Percentiles rank a stretch among this genome's conserved stretches.
These are phyloP conservation scores for Macrobrachium rosenbergii DNA, from an alignment of 1,140 invertebrate species.

Conservation along the genomic window DNA sequence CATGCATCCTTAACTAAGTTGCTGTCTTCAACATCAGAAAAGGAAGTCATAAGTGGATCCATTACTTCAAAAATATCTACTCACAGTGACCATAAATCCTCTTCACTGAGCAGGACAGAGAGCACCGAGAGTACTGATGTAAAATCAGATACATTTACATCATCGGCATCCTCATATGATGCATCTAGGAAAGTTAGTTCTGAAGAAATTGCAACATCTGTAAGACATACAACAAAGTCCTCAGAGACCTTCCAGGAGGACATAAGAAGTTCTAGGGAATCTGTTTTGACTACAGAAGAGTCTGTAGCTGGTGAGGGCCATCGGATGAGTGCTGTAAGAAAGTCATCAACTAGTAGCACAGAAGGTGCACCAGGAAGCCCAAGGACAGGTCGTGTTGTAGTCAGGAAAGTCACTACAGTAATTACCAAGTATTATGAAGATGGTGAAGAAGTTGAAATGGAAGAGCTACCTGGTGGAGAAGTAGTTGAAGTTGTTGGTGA, in stretches of 20 bases:
- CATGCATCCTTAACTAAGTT: too few relatives aligned
- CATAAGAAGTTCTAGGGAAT: constrained; percentile 50
- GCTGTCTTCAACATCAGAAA: neutral
- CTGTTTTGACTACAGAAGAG: constrained; percentile 39
- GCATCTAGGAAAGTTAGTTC: constrained; percentile 11
- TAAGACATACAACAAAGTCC: constrained; percentile 21
- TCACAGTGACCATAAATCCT: neutral
- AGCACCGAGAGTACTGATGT: constrained; percentile 4
- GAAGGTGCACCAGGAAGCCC: constrained; percentile 63
- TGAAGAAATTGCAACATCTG: constrained; percentile 23
- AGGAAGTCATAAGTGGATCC: neutral
- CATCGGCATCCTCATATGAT: neutral
- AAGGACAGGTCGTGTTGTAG: constrained; percentile 64
- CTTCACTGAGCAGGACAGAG: neutral
- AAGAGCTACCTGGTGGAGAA: constrained; percentile 64
- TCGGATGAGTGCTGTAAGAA: constrained; percentile 46
- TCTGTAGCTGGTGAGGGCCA: constrained; percentile 17
- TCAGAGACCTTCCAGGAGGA: constrained; percentile 42
- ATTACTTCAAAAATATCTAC: too few relatives aligned
- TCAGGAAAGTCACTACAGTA: constrained; percentile 64
- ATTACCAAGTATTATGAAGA: constrained; percentile 66
- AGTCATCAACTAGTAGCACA: constrained; percentile 61
- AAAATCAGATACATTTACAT: constrained; percentile 4
- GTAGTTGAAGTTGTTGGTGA: constrained; percentile 64
- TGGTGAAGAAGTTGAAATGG: constrained; percentile 65